A percentile compares a stretch with the other conserved stretches of the same genome.
Evolutionary conservation across 2,113 vertebrate genomes (phyloP).

Genomic region (Menura novaehollandiae): DNA sequence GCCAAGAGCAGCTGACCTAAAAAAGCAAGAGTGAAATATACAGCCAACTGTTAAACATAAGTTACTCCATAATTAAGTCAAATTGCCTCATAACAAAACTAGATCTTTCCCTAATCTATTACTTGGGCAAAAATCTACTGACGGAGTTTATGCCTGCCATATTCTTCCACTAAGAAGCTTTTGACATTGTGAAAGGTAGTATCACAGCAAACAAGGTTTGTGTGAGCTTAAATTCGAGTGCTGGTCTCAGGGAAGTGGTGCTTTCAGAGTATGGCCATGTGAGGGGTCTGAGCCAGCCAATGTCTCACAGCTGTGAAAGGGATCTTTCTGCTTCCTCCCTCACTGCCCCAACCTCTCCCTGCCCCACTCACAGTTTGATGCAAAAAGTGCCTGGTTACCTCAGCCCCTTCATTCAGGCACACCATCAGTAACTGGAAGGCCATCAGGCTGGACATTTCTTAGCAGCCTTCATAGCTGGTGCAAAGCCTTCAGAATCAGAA

Average conservation of each 20-base stretch:
- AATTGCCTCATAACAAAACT: neutral
- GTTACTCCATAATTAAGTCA: neutral
- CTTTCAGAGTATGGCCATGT: accelerated
- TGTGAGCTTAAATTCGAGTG: neutral
- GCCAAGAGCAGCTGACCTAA: neutral
- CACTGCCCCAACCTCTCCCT: neutral
- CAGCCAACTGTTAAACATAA: neutral
- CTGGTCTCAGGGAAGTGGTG: neutral
- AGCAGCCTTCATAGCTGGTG: neutral
- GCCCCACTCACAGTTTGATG: accelerated
- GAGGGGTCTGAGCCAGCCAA: neutral
- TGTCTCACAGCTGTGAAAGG: neutral
- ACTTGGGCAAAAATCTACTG: neutral
- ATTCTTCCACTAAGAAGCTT: neutral
- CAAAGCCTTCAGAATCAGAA: neutral
- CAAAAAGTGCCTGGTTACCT: neutral
- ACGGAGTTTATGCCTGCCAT: neutral
- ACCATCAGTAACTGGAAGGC: accelerated
- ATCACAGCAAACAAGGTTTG: neutral
- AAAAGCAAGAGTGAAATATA: neutral
- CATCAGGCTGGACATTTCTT: neutral
- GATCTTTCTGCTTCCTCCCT: neutral
- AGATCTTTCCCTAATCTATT: neutral
- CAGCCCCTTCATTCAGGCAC: neutral
- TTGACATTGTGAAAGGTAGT: neutral